phyloP scores from a whole-genome alignment of 2,113 vertebrate species.

The Ptyas mucosa region DNA sequence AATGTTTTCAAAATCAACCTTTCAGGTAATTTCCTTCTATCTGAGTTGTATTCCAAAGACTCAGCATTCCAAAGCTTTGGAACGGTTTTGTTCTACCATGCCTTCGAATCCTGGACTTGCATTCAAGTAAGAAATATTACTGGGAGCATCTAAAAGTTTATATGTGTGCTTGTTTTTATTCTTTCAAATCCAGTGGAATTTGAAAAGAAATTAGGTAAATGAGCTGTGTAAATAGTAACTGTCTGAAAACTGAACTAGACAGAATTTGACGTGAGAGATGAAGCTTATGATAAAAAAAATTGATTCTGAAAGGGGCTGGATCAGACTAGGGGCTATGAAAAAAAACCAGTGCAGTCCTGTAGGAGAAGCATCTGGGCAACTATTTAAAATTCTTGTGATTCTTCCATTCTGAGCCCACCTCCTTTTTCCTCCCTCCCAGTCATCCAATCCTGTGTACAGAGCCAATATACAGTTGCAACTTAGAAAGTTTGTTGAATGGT shows the following conservation, averaged over 20 bases:
- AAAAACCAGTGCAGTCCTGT: background rate
- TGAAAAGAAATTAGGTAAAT: background rate
- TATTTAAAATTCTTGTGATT: background rate
- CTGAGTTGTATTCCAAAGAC: slow-evolving; percentile 85
- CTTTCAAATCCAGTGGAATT: background rate
- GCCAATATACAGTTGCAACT: background rate
- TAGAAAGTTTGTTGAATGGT: background rate
- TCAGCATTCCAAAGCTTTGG: slow-evolving; percentile 87
- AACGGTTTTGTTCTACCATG: slow-evolving; percentile 86
- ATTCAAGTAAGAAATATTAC: slow-evolving; percentile 79
- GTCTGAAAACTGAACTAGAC: background rate
- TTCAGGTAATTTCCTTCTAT: slow-evolving; percentile 90
- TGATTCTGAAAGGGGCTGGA: background rate
- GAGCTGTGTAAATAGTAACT: background rate
- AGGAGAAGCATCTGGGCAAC: background rate
- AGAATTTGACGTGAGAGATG: background rate
- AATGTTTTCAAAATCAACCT: slow-evolving; percentile 41
- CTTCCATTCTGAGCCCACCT: background rate
- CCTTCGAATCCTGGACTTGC: slow-evolving; percentile 88
- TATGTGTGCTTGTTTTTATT: slow-evolving; percentile 25
- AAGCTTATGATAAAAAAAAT: background rate
- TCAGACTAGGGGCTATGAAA: background rate
- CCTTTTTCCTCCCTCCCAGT: background rate
- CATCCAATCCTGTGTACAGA: background rate
- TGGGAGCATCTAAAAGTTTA: background rate